phyloP scores from a whole-genome alignment of 2,113 vertebrate genomes.

The Alouatta palliata region DNA sequence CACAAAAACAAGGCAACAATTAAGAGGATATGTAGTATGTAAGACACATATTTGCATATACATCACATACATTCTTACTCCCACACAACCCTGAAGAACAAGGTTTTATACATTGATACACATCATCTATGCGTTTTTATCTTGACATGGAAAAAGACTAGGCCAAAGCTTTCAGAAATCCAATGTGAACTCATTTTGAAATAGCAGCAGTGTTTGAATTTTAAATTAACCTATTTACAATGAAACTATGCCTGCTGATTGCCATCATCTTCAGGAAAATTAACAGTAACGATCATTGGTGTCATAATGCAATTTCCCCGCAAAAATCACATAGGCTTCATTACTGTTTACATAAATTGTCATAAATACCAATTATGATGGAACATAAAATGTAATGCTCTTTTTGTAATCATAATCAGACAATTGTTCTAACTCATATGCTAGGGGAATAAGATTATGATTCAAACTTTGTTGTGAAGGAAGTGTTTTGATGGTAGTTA shows the following conservation, averaged over 20 bases:
- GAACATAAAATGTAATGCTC: conserved; percentile 90
- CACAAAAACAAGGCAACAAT: background rate
- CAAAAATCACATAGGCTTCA: conserved; percentile 90
- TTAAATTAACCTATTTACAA: conserved; percentile 92
- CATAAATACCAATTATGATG: conserved; percentile 91
- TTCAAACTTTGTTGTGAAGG: conserved; percentile 85
- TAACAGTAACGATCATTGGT: conserved; percentile 90
- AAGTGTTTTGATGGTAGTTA: conserved; percentile 82
- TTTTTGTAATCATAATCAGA: conserved; percentile 89
- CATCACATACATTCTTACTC: background rate
- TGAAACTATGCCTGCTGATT: conserved; percentile 90
- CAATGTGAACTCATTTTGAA: conserved; percentile 88
- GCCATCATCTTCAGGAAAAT: conserved; percentile 90
- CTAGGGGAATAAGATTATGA: conserved; percentile 84
- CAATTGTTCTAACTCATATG: conserved; percentile 89
- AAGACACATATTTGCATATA: background rate
- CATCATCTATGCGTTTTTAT: conserved; percentile 63
- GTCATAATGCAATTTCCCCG: conserved; percentile 89
- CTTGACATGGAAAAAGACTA: conserved; percentile 79
- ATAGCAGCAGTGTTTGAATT: conserved; percentile 88
- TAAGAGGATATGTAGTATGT: background rate
- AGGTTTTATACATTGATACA: conserved; percentile 61
- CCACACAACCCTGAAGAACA: background rate
- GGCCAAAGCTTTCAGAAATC: conserved; percentile 85
- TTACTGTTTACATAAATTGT: conserved; percentile 92